phyloP scores from a whole-genome alignment of 2,888 invertebrate genomes.

The Drosophila mayaguana region DNA sequence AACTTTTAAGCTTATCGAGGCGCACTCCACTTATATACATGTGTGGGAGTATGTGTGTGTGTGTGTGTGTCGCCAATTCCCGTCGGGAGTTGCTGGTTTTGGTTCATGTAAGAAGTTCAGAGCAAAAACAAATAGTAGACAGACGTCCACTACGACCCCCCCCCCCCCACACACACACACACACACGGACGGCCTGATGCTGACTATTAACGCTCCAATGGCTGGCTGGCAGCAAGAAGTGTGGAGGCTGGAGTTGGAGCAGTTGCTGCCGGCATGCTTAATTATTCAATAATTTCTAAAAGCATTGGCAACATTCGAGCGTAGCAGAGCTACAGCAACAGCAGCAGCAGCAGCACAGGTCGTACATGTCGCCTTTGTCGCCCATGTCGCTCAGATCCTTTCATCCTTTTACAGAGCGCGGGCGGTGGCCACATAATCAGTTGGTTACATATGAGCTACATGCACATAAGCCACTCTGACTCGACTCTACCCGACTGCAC shows the following conservation, averaged over 20 bases:
- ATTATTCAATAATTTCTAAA: slow-evolving; percentile 84
- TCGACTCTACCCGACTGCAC: neutral
- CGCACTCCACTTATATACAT: slow-evolving; percentile 19
- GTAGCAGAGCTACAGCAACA: slow-evolving; percentile 16
- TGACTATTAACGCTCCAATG: slow-evolving; percentile 62
- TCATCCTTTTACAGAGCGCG: slow-evolving; percentile 65
- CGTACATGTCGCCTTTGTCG: slow-evolving; percentile 38
- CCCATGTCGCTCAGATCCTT: slow-evolving; percentile 46
- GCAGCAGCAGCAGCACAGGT: slow-evolving; percentile 18
- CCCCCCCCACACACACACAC: neutral
- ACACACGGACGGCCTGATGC: slow-evolving; percentile 12
- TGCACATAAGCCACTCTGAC: slow-evolving; percentile 37
- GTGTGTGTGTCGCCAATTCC: slow-evolving; percentile 53
- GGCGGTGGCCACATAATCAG: slow-evolving; percentile 58
- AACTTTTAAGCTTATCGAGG: slow-evolving; percentile 74
- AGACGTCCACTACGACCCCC: neutral
- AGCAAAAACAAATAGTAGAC: slow-evolving; percentile 65
- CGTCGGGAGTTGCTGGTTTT: slow-evolving; percentile 57
- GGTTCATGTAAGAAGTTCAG: slow-evolving; percentile 74
- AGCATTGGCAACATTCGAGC: slow-evolving; percentile 75
- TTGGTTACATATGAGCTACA: slow-evolving; percentile 62
- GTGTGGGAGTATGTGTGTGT: neutral
- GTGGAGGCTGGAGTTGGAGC: slow-evolving; percentile 39
- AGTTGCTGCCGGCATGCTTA: slow-evolving; percentile 80
- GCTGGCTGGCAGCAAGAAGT: slow-evolving; percentile 1